Evolutionary conservation across 2,888 invertebrate genomes (phyloP).

Genomic region (Brenthis hecate): DNA sequence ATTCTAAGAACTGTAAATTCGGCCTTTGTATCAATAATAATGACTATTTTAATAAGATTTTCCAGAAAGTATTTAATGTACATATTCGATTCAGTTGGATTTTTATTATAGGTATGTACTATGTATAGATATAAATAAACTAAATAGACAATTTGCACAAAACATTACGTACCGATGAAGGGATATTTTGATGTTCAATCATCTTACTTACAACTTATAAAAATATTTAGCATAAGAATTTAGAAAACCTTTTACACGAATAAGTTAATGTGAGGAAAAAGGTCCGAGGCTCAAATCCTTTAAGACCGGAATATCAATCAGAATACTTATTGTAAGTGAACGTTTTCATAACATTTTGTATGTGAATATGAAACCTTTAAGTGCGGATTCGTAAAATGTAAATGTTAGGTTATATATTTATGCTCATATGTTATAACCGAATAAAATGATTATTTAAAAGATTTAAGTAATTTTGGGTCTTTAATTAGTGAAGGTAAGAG

Average conservation of each 20-base stretch:
- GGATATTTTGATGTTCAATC: no score
- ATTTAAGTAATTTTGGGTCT: neutral
- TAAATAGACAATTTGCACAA: neutral
- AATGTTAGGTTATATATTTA: neutral
- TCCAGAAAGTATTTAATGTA: no score
- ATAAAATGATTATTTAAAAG: neutral
- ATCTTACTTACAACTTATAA: neutral
- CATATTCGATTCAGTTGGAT: no score
- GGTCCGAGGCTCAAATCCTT: conserved; percentile 30
- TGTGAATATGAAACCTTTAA: conserved; percentile 20
- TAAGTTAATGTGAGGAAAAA: conserved; percentile 26
- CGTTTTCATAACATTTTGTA: conserved; percentile 19
- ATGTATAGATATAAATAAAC: no score
- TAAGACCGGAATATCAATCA: conserved; percentile 33
- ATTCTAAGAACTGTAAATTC: no score
- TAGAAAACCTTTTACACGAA: conserved; percentile 14
- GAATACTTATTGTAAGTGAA: conserved; percentile 31
- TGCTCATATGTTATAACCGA: neutral
- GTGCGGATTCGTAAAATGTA: conserved; percentile 14
- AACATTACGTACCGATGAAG: neutral
- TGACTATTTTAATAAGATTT: no score
- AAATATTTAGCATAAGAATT: conserved; percentile 3
- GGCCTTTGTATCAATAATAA: no score
- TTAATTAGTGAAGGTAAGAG: no score
- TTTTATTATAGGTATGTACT: no score